Evolutionary conservation across 2,113 vertebrate genomes (phyloP), one percentile per base, ranked within the genome.

Genomic region (Etheostoma spectabile): DNA sequence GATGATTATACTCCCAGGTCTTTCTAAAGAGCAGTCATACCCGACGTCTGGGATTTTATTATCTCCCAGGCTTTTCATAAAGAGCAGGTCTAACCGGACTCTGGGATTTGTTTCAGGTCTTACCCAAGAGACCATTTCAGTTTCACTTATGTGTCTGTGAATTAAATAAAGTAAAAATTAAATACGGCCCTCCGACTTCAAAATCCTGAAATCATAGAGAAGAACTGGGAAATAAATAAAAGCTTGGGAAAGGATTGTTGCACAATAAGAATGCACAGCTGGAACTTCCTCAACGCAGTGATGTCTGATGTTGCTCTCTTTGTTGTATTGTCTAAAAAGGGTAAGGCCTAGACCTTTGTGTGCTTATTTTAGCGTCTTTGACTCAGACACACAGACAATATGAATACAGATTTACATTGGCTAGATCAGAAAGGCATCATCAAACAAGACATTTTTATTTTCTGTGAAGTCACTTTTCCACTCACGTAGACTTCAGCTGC

Each of bases 301-400:
- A 24, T n/a, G 63, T 74, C 38, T 80, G 78, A 55, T 48, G 19
- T 68, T 64, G 15, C 19, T 71, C 16, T 48, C 69, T 87, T 88
- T 90, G 75, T 87, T 91, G 72, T 52, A 86, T 84, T 86, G 88
- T 92, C 38, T 75, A 22, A 66, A 64, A 71, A 46, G 80, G 74
- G 63, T 13, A 53, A 24, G 38, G 7, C 21, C 19, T 1, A 27
- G 22, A 60, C 21, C 45, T 68, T 42, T 42, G 49, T 74, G 6
- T 69, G n/a, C 53, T 52, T 65, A 13, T 57, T 78, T 76, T 52
- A 65, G 56, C 8, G 42, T 59, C 49, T 74, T 74, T 76, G 53
- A 79, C 33, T 24, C 19, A 53, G 8, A n/a, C 4, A 56, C 13
- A 49, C 12, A 48, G 45, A 53, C 14, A 74, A 0, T 15, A 35